Conservation (phyloP, 2,888 invertebrate species). For the Chloroclysta siterata region DNA sequence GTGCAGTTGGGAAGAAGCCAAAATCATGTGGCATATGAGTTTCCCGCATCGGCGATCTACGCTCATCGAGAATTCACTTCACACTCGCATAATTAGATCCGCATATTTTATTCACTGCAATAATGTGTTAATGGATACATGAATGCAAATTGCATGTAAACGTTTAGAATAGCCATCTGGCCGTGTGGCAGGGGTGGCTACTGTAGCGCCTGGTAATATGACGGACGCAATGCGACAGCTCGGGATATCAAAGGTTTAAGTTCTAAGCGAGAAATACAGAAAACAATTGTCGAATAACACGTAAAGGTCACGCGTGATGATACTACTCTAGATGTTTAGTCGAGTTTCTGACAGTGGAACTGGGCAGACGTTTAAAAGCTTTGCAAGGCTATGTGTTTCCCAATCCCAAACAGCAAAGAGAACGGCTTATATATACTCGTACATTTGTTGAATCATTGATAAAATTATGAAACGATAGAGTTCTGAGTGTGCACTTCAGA, state of each 20-base stretch:
- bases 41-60: conserved; percentile 20
- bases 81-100: conserved; percentile 34
- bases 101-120: conserved; percentile 44
- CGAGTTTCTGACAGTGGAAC: background rate
- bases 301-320: background rate
- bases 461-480: conserved; percentile 16
- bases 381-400: background rate
- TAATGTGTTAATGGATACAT: conserved; percentile 38
- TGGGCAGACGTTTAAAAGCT: background rate
- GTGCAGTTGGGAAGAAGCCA: conserved; percentile 6
- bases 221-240: conserved; percentile 23
- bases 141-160: conserved; percentile 43
- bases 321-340: background rate
- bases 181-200: conserved; percentile 19
- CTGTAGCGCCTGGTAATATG: conserved; percentile 15
- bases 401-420: background rate
- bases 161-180: conserved; percentile 40
- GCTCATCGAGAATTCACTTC: conserved; percentile 27
- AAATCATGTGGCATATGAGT: conserved; percentile 13
- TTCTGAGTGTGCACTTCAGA: conserved; percentile 21
- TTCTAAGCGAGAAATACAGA: too few relatives aligned
- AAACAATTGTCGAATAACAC: background rate
- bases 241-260: background rate
- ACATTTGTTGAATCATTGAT: too few relatives aligned
- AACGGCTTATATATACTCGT: too few relatives aligned